Conservation (phyloP, 1,140 invertebrate genomes). For the Drosophila burlai region DNA sequence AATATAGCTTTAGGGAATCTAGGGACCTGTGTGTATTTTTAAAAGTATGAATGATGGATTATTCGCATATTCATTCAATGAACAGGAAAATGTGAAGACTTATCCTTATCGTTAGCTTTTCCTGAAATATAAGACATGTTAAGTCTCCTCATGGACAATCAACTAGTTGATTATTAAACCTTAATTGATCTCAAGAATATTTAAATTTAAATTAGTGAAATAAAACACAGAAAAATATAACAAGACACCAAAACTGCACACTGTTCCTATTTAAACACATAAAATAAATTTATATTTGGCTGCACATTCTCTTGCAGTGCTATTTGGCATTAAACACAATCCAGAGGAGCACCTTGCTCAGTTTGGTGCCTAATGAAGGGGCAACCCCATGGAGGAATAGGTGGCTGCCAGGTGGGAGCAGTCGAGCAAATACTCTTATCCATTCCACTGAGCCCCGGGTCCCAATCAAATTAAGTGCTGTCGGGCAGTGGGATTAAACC, state of each 20-base stretch:
- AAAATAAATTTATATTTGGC: not conserved
- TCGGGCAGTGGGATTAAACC: constrained; percentile 38
- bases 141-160: no score
- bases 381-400: constrained; percentile 19
- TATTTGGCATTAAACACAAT: not conserved
- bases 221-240: no score
- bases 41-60: not conserved
- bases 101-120: not conserved
- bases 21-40: not conserved
- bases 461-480: constrained; percentile 50
- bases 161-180: not conserved
- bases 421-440: constrained; percentile 41
- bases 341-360: constrained; percentile 35
- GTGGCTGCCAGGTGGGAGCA: constrained; percentile 13
- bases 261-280: not conserved
- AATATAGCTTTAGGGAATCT: not conserved
- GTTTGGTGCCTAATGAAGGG: constrained; percentile 52
- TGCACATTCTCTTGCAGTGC: constrained; percentile 2
- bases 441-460: constrained; percentile 26
- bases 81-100: not conserved
- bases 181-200: no score
- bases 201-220: not conserved
- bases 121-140: not conserved
- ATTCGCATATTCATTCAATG: not conserved
- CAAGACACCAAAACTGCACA: not conserved